Conservation (phyloP, 2,113 vertebrate genomes). For the Thalassarche chlororhynchos region DNA sequence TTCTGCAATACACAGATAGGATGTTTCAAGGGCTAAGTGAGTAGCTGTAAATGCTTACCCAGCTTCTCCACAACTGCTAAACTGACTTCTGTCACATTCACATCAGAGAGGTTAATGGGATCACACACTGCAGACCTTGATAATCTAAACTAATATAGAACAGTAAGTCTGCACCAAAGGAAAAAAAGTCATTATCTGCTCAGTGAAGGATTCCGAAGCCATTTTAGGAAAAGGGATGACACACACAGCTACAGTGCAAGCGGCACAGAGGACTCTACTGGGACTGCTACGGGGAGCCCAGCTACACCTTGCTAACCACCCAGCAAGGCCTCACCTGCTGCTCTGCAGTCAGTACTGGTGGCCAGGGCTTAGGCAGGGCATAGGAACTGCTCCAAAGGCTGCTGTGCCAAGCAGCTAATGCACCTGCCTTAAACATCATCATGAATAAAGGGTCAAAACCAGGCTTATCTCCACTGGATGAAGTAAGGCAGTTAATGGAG, state of each 20-base stretch:
- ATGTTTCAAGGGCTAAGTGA: background rate
- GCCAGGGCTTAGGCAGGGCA: background rate
- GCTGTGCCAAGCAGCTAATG: background rate
- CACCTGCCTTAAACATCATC: background rate
- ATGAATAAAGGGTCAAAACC: background rate
- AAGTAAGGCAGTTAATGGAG: background rate
- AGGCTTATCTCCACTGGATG: background rate
- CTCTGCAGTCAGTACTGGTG: background rate
- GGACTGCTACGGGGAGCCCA: background rate
- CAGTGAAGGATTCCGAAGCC: background rate
- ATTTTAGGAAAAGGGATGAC: background rate
- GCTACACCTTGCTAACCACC: background rate
- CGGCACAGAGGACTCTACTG: background rate
- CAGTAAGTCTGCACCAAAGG: background rate
- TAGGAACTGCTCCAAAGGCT: background rate
- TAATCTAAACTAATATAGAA: background rate
- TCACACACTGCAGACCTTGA: background rate
- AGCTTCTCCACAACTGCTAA: background rate
- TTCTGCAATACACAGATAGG: background rate
- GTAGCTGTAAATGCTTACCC: background rate
- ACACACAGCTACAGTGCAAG: background rate
- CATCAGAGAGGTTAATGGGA: background rate
- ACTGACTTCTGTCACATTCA: background rate
- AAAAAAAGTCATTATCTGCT: background rate
- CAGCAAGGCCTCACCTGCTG: background rate